These are phyloP conservation scores for Kryptolebias marmoratus DNA, from an alignment of 2,113 vertebrate genomes.

Conservation along the genomic window DNA sequence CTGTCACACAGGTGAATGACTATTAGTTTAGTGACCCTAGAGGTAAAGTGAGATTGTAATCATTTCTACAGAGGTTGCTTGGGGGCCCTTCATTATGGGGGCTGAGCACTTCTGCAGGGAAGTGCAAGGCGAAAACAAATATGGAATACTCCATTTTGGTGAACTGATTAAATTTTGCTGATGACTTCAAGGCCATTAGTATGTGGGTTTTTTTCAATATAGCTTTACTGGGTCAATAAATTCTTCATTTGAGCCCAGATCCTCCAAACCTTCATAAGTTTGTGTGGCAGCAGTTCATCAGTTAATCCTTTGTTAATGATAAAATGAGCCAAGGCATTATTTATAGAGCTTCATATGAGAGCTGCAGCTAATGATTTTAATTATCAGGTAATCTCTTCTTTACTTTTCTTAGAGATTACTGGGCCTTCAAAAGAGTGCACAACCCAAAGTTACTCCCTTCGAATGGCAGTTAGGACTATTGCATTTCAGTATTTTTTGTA, in stretches of 20 bases:
- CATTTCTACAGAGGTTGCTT: constrained; percentile 70
- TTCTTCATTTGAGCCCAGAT: not conserved
- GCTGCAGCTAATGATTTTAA: not conserved
- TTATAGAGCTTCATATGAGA: not conserved
- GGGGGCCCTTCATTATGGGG: constrained; percentile 69
- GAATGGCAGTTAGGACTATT: too few relatives aligned
- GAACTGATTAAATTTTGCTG: constrained; percentile 60
- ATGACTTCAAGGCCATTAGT: constrained; percentile 46
- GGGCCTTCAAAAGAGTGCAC: not conserved
- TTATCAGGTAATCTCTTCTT: constrained; percentile 1
- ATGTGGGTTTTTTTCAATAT: constrained; percentile 30
- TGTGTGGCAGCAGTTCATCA: not conserved
- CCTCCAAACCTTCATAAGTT: not conserved
- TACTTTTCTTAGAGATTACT: not conserved
- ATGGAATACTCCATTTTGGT: constrained; percentile 46
- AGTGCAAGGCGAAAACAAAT: constrained; percentile 52
- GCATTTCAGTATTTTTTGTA: too few relatives aligned
- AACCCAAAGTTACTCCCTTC: too few relatives aligned
- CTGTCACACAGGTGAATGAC: constrained; percentile 80
- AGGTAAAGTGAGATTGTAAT: constrained; percentile 72
- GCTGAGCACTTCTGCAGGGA: constrained; percentile 38
- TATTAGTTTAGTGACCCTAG: constrained; percentile 75
- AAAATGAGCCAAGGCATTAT: not conserved
- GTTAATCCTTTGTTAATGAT: constrained; percentile 10
- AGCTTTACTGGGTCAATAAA: constrained; percentile 36